Evolutionary conservation across 2,888 invertebrate genomes (phyloP).

Genomic region (Crocallis elinguaria): DNA sequence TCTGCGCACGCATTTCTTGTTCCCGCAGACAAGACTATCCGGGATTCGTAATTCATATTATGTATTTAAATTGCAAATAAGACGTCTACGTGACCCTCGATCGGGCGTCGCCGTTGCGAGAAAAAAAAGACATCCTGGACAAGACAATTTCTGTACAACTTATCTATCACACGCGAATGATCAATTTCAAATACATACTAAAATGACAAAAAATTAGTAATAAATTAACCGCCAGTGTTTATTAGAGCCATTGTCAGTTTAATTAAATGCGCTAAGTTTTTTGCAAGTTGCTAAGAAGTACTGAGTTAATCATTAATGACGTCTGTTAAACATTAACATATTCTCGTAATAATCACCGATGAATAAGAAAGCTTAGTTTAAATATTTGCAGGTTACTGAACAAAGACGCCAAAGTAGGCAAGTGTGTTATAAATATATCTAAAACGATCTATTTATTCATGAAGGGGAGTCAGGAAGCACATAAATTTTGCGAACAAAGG

Average conservation of each 20-base stretch:
- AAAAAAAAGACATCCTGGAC: constrained; percentile 11
- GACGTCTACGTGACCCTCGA: constrained; percentile 13
- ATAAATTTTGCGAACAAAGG: constrained; percentile 62
- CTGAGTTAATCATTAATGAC: neutral
- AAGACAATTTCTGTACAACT: constrained; percentile 1
- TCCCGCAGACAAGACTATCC: constrained; percentile 11
- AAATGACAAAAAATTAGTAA: no score
- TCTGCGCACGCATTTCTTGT: constrained; percentile 3
- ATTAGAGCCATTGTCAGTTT: neutral
- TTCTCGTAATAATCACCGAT: neutral
- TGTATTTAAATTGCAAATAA: constrained; percentile 21
- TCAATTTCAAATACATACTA: neutral
- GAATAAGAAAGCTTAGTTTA: neutral
- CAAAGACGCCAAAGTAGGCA: constrained; percentile 10
- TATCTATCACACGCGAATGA: neutral
- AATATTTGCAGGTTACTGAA: constrained; percentile 8
- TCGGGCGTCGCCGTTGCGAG: constrained; percentile 6
- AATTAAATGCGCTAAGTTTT: neutral
- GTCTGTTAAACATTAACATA: neutral
- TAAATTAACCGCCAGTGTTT: no score
- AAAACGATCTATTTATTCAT: constrained; percentile 22
- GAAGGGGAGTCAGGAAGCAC: constrained; percentile 51
- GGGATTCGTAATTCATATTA: constrained; percentile 20
- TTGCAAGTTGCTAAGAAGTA: neutral
- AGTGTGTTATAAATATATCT: constrained; percentile 10